These are phyloP conservation scores for Apostichopus leukothele DNA, from an alignment of 53 echinoderm and acorn worm species.

Conservation along the genomic window DNA sequence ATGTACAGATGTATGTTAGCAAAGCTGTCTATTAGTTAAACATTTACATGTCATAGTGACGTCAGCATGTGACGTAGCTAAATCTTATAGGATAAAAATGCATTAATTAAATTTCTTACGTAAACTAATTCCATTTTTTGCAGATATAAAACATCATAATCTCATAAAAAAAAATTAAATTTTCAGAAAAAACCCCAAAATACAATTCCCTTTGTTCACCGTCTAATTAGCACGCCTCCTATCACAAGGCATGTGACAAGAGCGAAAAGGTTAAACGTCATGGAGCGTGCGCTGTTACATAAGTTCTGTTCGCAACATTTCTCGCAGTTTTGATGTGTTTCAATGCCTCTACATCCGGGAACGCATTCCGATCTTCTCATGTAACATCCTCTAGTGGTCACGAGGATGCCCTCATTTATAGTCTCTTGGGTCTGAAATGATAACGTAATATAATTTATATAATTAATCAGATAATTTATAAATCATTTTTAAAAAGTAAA, in stretches of 20 bases:
- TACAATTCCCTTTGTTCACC: background rate
- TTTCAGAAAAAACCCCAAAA: too few species aligned
- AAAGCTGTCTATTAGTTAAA: too few species aligned
- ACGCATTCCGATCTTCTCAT: constrained; percentile 22
- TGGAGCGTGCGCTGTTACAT: constrained; percentile 28
- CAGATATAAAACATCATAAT: too few species aligned
- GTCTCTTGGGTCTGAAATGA: constrained; percentile 34
- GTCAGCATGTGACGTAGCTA: too few species aligned
- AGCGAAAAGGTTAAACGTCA: constrained; percentile 21
- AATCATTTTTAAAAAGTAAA: too few species aligned
- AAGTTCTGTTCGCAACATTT: constrained; percentile 46
- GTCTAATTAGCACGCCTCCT: background rate
- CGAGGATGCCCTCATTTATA: constrained; percentile 2
- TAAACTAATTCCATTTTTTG: background rate
- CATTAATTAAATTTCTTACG: too few species aligned
- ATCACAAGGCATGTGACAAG: background rate
- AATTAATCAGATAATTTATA: too few species aligned
- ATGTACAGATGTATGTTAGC: too few species aligned
- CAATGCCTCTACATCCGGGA: constrained; percentile 22
- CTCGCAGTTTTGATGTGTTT: constrained; percentile 30
- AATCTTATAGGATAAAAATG: too few species aligned
- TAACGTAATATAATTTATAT: background rate
- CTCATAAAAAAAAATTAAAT: too few species aligned
- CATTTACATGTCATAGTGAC: too few species aligned
- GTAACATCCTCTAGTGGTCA: constrained; percentile 47